phyloP scores from a whole-genome alignment of 2,797 vertebrate species.

The Muscicapa striata region DNA sequence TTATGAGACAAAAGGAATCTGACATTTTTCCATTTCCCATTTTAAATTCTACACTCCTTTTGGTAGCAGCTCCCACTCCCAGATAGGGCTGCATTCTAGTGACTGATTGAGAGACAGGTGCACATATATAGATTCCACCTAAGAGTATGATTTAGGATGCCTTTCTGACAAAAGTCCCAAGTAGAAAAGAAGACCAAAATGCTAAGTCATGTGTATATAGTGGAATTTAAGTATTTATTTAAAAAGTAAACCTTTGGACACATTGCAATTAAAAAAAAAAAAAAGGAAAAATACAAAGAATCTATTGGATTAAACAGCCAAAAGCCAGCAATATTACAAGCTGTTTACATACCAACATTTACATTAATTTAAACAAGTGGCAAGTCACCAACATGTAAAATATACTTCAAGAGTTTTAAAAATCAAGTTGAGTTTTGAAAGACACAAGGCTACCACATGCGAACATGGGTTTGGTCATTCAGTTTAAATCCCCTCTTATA shows the following conservation, averaged over 20 bases:
- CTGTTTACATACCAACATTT: slow-evolving; percentile 68
- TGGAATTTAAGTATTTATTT: slow-evolving; percentile 74
- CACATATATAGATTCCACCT: accelerated
- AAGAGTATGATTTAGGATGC: not conserved
- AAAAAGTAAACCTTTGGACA: slow-evolving; percentile 60
- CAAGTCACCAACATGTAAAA: slow-evolving; percentile 71
- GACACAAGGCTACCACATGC: slow-evolving; percentile 46
- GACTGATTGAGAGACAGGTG: not conserved
- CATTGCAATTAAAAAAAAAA: not conserved
- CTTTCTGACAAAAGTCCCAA: not conserved
- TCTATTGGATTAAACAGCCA: slow-evolving; percentile 28
- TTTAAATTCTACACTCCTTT: not conserved
- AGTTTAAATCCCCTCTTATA: slow-evolving; percentile 55
- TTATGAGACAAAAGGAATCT: not conserved
- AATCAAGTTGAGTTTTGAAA: slow-evolving; percentile 60
- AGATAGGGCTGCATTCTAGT: not conserved
- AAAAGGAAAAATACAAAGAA: slow-evolving; percentile 17
- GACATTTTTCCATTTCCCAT: not conserved
- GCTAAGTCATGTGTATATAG: not conserved
- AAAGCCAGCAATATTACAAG: slow-evolving; percentile 73
- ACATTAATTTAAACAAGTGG: slow-evolving; percentile 72
- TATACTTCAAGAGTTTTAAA: slow-evolving; percentile 59
- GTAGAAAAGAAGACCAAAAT: not conserved
- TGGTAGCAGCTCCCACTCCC: not conserved
- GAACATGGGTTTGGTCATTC: slow-evolving; percentile 58